Evolutionary conservation across 2,113 vertebrate species (phyloP).

Genomic region (Podarcis cretensis): DNA sequence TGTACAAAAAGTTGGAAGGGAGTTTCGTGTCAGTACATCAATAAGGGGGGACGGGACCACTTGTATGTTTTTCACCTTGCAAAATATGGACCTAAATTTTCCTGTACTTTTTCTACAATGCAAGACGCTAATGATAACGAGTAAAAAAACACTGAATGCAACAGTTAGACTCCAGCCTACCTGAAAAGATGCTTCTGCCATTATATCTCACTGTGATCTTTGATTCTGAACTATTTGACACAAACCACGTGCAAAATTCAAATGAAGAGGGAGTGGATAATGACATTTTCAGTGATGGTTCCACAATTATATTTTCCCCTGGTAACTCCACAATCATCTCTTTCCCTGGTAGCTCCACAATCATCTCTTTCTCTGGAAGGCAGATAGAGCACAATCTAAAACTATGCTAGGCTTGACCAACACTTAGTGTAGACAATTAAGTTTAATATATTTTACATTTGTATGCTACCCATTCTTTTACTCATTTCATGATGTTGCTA

Average conservation of each 20-base stretch:
- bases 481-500: not conserved
- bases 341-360: not conserved
- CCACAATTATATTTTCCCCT: not conserved
- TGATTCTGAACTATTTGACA: conserved; percentile 21
- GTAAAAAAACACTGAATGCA: not conserved
- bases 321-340: not conserved
- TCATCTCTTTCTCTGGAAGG: not conserved
- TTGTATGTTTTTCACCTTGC: not conserved
- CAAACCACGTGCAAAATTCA: not conserved
- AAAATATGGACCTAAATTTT: not conserved
- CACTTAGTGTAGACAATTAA: not conserved
- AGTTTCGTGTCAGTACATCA: not conserved
- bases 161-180: not conserved
- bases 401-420: not conserved
- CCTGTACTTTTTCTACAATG: not conserved
- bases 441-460: not conserved
- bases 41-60: too few species aligned
- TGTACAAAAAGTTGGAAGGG: not conserved
- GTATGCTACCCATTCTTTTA: not conserved
- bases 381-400: conserved; percentile 10
- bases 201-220: conserved; percentile 6
- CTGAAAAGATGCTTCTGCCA: not conserved
- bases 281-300: not conserved
- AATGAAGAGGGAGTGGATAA: conserved; percentile 1
- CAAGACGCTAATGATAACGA: not conserved